Evolutionary conservation across 2,888 invertebrate species (phyloP).

Genomic region (Zonitis immaculata): DNA sequence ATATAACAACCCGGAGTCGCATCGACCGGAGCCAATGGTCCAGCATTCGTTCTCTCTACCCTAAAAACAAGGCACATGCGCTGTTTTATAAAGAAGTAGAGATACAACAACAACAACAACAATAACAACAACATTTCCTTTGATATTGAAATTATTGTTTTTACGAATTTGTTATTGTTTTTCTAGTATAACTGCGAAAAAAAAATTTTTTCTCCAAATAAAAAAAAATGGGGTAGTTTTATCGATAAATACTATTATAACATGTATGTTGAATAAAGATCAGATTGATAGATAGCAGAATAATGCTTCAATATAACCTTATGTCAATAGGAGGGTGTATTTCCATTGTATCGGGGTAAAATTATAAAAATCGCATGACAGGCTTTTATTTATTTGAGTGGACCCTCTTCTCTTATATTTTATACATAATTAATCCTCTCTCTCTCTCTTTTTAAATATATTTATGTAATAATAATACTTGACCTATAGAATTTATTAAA

Average conservation of each 20-base stretch:
- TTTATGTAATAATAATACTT: too few relatives aligned
- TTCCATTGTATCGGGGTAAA: constrained; percentile 36
- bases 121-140: constrained; percentile 35
- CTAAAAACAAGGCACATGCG: constrained; percentile 26
- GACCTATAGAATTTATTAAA: too few relatives aligned
- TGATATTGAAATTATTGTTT: constrained; percentile 43
- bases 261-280: too few relatives aligned
- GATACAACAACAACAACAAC: too few relatives aligned
- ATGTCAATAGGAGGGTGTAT: constrained; percentile 41
- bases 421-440: too few relatives aligned
- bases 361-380: constrained; percentile 38
- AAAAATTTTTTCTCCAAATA: too few relatives aligned
- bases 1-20: constrained; percentile 52
- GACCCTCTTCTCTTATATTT: too few relatives aligned
- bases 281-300: constrained; percentile 25
- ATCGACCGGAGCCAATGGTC: constrained; percentile 47
- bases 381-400: constrained; percentile 40
- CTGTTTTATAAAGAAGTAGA: too few relatives aligned
- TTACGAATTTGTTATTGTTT: constrained; percentile 41
- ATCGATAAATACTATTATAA: constrained; percentile 18
- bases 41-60: constrained; percentile 19
- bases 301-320: constrained; percentile 41
- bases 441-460: too few relatives aligned
- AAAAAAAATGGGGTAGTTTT: constrained; percentile 22
- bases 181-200: constrained; percentile 42